Evolutionary conservation across 2,113 vertebrate species (phyloP), one percentile per base, ranked within the genome.

Genomic region (Stomatorhinus ivindoensis): DNA sequence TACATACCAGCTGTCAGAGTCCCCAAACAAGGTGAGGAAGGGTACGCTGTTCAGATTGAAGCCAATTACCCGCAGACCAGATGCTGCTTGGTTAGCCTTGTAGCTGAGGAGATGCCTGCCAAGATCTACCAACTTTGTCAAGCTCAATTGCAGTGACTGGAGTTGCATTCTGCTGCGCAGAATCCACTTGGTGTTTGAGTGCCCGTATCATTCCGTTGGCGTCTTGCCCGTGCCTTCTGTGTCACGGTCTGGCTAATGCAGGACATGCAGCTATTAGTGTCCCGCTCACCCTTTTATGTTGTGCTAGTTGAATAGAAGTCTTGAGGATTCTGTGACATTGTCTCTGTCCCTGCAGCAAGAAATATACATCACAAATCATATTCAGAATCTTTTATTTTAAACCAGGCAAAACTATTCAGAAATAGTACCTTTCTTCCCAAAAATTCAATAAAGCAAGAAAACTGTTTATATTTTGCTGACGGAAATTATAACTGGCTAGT

Each of bases 1-100:
- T 89, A 80, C 89, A 88, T 90, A 90, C 85, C 85, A 90, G 85
- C 89, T 87, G 89, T 89, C 84, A 87, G 44, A n/a, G 84, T 55
- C 86, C 73, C 51, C 86, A 90, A 88, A 90, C 50, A 85, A 89
- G 88, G 89, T 90, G 89, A 88, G 86, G 88, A 61, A 83, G 44
- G 76, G n/a, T 88, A 10, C n/a, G 89, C 69, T 55, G 89, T 31
- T 10, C 85, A 80, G 86, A 88, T 47, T 76, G 85, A 44, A 90
- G 86, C 89, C 85, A 90, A 88, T 90, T 90, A 90, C 69, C 47
- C 51, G 2, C 89, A 82, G 89, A 58, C 86, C 89, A 90, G 89
- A 90, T 90, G 89, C 85, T 80, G 65, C 39, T 80, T 83, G 50
- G 76, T 90, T 88, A 88, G 87, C 73, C 86, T 55, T 87, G 76